Evolutionary conservation across 2,888 invertebrate genomes (phyloP).

Genomic region (Lasius fuliginosus): DNA sequence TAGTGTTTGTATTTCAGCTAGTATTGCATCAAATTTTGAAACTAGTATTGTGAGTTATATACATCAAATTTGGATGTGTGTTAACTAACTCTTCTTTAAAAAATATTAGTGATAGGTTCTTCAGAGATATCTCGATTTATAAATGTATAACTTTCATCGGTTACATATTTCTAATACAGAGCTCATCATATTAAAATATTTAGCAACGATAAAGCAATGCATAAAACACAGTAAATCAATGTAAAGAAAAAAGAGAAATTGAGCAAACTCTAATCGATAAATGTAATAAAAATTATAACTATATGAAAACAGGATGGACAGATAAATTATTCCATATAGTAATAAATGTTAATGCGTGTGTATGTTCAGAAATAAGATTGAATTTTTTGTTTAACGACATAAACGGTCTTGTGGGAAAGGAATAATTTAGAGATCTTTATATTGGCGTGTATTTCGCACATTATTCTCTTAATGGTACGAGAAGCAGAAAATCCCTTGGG

Average conservation of each 20-base stretch:
- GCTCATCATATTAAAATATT: neutral
- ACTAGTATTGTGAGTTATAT: neutral
- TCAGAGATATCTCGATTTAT: neutral
- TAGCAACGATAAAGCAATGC: neutral
- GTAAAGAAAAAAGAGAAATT: neutral
- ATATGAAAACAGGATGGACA: neutral
- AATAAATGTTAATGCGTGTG: neutral
- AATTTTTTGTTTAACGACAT: slow-evolving; percentile 19
- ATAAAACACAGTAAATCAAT: neutral
- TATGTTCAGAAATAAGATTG: slow-evolving; percentile 13
- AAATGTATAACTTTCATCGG: neutral
- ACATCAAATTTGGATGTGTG: neutral
- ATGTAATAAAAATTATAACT: slow-evolving; percentile 2
- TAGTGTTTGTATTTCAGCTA: neutral
- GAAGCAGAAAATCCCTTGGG: slow-evolving; percentile 7
- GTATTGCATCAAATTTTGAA: neutral
- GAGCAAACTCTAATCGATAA: neutral
- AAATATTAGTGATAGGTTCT: neutral
- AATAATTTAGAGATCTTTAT: slow-evolving; percentile 62
- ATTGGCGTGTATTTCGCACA: slow-evolving; percentile 47
- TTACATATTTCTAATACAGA: neutral
- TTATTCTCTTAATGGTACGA: slow-evolving; percentile 49
- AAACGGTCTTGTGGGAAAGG: neutral
- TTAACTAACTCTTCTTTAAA: neutral
- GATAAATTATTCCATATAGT: neutral